phyloP scores from a whole-genome alignment of 2,888 invertebrate species.

The Diarsia brunnea region DNA sequence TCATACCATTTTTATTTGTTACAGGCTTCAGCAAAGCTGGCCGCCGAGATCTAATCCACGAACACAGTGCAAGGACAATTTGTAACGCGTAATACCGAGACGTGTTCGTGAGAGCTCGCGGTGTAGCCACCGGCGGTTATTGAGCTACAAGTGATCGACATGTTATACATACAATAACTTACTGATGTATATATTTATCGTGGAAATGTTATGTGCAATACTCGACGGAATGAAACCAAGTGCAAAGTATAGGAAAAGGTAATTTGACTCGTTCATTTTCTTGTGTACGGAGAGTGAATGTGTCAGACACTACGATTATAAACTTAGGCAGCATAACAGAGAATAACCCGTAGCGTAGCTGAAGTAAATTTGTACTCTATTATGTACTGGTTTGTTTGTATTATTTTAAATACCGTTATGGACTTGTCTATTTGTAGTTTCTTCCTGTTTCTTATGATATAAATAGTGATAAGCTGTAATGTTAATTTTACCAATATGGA shows the following conservation, averaged over 20 bases:
- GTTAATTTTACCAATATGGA: conserved; percentile 68
- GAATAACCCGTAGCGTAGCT: conserved; percentile 71
- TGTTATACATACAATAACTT: conserved; percentile 71
- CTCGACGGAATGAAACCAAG: conserved; percentile 75
- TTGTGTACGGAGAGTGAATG: conserved; percentile 73
- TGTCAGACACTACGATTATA: conserved; percentile 68
- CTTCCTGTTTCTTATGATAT: conserved; percentile 83
- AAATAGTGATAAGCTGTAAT: conserved; percentile 75
- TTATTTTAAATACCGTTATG: conserved; percentile 73
- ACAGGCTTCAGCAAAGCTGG: conserved; percentile 79
- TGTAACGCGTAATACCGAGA: conserved; percentile 47
- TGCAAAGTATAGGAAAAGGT: conserved; percentile 72
- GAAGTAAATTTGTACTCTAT: conserved; percentile 69
- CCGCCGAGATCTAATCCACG: conserved; percentile 80
- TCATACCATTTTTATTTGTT: conserved; percentile 11
- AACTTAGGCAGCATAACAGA: conserved; percentile 74
- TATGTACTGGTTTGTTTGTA: conserved; percentile 73
- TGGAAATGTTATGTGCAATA: conserved; percentile 84
- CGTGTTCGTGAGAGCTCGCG: conserved; percentile 51
- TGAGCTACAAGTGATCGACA: conserved; percentile 64
- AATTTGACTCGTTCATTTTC: conserved; percentile 74
- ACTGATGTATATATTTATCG: conserved; percentile 80
- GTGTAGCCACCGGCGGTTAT: conserved; percentile 55
- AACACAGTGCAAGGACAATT: conserved; percentile 72
- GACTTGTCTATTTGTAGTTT: conserved; percentile 82